Evolutionary conservation across 2,888 invertebrate genomes (phyloP).

Genomic region (Aphidoletes aphidimyza): DNA sequence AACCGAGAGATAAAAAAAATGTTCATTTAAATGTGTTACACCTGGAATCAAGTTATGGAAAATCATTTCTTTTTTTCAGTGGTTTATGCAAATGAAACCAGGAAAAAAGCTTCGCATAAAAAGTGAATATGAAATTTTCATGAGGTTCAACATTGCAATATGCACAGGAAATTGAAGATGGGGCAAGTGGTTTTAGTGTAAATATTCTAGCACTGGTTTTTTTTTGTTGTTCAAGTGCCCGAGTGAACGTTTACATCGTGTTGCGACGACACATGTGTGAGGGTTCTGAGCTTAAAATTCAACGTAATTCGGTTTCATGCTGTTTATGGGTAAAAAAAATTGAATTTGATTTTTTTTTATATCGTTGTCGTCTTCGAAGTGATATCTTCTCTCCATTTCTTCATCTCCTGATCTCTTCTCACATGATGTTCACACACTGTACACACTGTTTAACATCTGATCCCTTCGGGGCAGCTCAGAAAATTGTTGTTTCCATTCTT

Average conservation of each 20-base stretch:
- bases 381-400: not conserved
- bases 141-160: slow-evolving; percentile 35
- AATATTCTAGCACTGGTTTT: too few relatives aligned
- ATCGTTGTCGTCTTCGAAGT: not conserved
- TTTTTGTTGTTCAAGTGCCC: too few relatives aligned
- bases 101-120: not conserved
- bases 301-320: slow-evolving; percentile 7
- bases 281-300: not conserved
- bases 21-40: slow-evolving; percentile 11
- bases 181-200: not conserved
- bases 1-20: not conserved
- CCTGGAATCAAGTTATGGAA: not conserved
- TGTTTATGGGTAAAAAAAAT: slow-evolving; percentile 4
- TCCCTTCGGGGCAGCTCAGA: slow-evolving; percentile 19
- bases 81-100: not conserved
- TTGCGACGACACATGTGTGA: not conserved
- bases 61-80: not conserved
- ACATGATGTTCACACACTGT: not conserved
- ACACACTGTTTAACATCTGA: not conserved
- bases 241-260: not conserved
- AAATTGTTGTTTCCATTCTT: not conserved
- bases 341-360: slow-evolving; percentile 27
- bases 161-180: slow-evolving; percentile 13
- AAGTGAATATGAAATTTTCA: slow-evolving; percentile 27
- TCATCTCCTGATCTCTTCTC: too few relatives aligned